Conservation (phyloP, 1,140 invertebrate species). For the Drosophila nikananu region DNA sequence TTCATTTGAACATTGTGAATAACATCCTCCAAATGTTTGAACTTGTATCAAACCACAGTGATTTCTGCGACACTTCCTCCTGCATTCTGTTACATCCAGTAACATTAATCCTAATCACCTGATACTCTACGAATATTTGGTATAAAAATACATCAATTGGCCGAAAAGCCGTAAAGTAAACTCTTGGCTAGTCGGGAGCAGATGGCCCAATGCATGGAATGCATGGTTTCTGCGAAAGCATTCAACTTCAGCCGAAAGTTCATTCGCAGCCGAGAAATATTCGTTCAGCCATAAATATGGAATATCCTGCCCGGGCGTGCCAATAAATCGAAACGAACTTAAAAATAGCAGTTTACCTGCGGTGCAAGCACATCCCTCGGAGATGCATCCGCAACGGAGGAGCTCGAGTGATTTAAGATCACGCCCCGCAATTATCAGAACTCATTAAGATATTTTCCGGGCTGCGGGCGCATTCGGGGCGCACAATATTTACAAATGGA, state of each 20-base stretch:
- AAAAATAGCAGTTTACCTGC: slow-evolving; percentile 47
- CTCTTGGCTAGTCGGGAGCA: slow-evolving; percentile 5
- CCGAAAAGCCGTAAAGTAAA: slow-evolving; percentile 7
- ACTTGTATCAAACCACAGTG: background rate
- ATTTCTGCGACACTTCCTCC: background rate
- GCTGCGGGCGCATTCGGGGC: slow-evolving; percentile 4
- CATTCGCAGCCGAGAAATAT: slow-evolving; percentile 49
- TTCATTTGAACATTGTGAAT: background rate
- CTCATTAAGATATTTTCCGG: slow-evolving; percentile 73
- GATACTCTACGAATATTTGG: background rate
- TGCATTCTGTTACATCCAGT: background rate
- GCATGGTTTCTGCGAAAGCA: slow-evolving; percentile 6
- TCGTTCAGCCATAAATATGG: slow-evolving; percentile 59
- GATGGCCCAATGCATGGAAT: slow-evolving; percentile 14
- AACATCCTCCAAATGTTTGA: background rate
- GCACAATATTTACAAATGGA: slow-evolving; percentile 70
- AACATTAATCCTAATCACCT: too few relatives aligned
- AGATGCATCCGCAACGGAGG: slow-evolving; percentile 36
- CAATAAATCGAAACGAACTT: slow-evolving; percentile 68
- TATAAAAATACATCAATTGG: slow-evolving; percentile 2
- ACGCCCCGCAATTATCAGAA: slow-evolving; percentile 49
- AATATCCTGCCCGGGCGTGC: slow-evolving; percentile 16
- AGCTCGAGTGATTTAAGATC: slow-evolving; percentile 58
- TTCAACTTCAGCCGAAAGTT: slow-evolving; percentile 32
- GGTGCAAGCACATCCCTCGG: slow-evolving; percentile 27